phyloP scores from a whole-genome alignment of 2,113 vertebrate species.

The Hyla sarda region DNA sequence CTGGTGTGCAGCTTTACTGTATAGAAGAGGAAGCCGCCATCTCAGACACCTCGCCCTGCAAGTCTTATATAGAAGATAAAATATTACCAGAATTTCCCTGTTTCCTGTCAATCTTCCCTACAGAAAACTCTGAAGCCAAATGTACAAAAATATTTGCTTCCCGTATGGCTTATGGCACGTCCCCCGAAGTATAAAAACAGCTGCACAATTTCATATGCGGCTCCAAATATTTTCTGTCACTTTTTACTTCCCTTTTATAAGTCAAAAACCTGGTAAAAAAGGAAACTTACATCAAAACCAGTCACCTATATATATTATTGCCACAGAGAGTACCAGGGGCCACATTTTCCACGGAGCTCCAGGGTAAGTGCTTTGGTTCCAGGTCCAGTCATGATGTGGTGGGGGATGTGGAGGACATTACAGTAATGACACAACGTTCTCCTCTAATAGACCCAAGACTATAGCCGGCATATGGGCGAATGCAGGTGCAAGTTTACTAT shows the following conservation, averaged over 20 bases:
- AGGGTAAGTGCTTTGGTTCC: background rate
- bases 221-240: background rate
- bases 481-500: background rate
- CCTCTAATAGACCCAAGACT: background rate
- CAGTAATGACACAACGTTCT: no score
- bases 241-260: background rate
- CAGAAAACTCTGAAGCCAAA: background rate
- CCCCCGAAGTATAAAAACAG: background rate
- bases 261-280: background rate
- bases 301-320: background rate
- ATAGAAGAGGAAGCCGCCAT: no score
- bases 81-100: background rate
- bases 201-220: background rate
- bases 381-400: background rate
- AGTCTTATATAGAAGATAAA: no score
- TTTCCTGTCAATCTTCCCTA: background rate
- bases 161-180: slow-evolving; percentile 1
- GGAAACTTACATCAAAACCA: slow-evolving; percentile 32
- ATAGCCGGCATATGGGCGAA: background rate
- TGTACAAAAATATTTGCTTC: background rate
- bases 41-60: no score
- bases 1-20: no score
- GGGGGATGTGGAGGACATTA: background rate
- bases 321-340: background rate
- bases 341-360: background rate